Conservation (phyloP, 1,140 invertebrate species). For the Bombus balteatus region DNA sequence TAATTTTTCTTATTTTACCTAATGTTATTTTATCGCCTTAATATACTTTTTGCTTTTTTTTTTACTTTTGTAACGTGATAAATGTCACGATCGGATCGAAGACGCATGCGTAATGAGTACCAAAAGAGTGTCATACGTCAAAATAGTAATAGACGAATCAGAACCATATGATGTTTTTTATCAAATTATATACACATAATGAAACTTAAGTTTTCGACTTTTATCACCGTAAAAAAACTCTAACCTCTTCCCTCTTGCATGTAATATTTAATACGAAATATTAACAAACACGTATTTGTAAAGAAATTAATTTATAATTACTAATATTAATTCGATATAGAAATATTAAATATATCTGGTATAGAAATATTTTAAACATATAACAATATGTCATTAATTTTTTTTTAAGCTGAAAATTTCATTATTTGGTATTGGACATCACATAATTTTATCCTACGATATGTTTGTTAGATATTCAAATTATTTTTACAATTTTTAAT, state of each 20-base stretch:
- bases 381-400: neutral
- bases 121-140: neutral
- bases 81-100: neutral
- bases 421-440: neutral
- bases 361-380: neutral
- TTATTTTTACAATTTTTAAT: neutral
- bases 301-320: neutral
- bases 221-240: slow-evolving; percentile 15
- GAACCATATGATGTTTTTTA: slow-evolving; percentile 40
- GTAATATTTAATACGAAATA: slow-evolving; percentile 15
- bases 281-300: neutral
- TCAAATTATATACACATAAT: slow-evolving; percentile 15
- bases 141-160: slow-evolving; percentile 29
- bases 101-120: slow-evolving; percentile 36
- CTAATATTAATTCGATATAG: neutral
- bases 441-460: neutral
- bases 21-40: neutral
- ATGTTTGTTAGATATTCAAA: neutral
- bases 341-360: neutral
- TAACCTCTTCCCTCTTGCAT: slow-evolving; percentile 35
- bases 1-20: neutral
- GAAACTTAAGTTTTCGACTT: slow-evolving; percentile 22
- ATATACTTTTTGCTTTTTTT: slow-evolving; percentile 1
- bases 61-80: no score
- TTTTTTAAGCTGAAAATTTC: neutral